Evolutionary conservation across 2,888 invertebrate species (phyloP), one percentile per base, ranked within the genome.

Genomic region (Rhagonycha lutea): DNA sequence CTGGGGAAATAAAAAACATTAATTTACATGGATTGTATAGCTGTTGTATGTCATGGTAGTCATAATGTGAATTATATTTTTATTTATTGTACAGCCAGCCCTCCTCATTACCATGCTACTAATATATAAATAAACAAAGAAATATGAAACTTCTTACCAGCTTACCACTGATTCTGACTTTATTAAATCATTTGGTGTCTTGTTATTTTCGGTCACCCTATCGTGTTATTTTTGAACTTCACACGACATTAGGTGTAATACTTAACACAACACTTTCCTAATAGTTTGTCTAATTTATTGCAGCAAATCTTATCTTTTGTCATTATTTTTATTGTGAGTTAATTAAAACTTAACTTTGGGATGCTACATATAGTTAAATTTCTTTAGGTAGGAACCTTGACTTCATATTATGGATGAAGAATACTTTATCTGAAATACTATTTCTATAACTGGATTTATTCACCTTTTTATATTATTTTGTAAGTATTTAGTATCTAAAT

Each of bases 11-110:
- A 77, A 80, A 79, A 78, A 70, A 74, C 79, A 81, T 85, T 65
- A 85, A 86, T 86, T 86, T 86, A 86, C 84, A 82, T 81, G 84
- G 82, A 86, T 86, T 84, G 85, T 83, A 84, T 85, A 84, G 84
- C 85, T 81, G 82, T 82, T 81, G 81, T 75, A 79, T 85, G 85
- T 86, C 84, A 83, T 80, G 83, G 82, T 83, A 84, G 83, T 86
- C 86, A 86, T 86, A 86, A 85, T 86, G 85, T 84, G 85, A 86
- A 83, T 85, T 85, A 85, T 85, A 84, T 83, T 81, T 79, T 85
- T 85, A 85, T 86, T 85, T 85, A 86, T 85, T 81, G 76, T 69
- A 77, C 83, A 84, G 83, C 84, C 84, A 81, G 79, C 72, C 77
- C 71, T 70, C 32, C 70, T 69, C 65, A 74, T 70, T 68, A 60